These are phyloP conservation scores for Glaucopsyche alexis DNA, from an alignment of 2,888 invertebrate species.

Conservation along the genomic window DNA sequence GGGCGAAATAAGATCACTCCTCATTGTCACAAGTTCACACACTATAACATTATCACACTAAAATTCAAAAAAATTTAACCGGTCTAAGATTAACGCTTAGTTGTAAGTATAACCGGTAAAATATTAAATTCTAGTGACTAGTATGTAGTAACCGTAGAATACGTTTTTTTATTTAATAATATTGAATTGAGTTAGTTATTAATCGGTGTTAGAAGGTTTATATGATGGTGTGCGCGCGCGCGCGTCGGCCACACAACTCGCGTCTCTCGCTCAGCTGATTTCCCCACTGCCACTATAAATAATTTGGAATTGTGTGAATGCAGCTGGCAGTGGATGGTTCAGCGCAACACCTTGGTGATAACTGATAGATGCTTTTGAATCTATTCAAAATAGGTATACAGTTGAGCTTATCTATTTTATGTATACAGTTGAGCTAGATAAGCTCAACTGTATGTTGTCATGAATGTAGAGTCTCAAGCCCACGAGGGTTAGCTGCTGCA, in stretches of 20 bases:
- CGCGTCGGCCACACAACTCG: slow-evolving; percentile 41
- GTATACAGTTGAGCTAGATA: background rate
- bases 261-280: slow-evolving; percentile 64
- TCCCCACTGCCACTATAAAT: slow-evolving; percentile 65
- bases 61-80: background rate
- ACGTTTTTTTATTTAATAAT: background rate
- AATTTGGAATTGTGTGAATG: slow-evolving; percentile 69
- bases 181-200: background rate
- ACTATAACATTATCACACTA: slow-evolving; percentile 43
- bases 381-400: background rate
- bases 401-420: background rate
- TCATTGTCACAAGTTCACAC: slow-evolving; percentile 57
- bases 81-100: background rate
- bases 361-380: background rate
- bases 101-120: background rate
- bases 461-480: too few relatives aligned
- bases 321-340: slow-evolving; percentile 51
- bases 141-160: background rate
- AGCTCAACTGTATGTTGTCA: too few relatives aligned
- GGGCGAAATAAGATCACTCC: slow-evolving; percentile 74
- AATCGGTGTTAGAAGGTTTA: background rate
- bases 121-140: background rate
- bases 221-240: slow-evolving; percentile 37
- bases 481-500: too few relatives aligned
- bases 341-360: slow-evolving; percentile 27